phyloP scores from a whole-genome alignment of 1,140 invertebrate genomes.

The Oncopodura yosiiana region DNA sequence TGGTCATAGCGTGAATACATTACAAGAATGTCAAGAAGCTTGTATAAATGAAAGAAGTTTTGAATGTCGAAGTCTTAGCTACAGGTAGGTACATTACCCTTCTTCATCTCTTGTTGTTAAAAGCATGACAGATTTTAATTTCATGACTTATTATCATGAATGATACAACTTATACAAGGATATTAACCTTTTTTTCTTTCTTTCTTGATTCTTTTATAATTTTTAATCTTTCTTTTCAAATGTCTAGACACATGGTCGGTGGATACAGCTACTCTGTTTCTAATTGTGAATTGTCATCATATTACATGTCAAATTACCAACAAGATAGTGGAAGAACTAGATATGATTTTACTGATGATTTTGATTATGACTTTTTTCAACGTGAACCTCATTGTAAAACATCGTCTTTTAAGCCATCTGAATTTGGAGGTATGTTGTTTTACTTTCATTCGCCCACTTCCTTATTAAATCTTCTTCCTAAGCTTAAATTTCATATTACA shows the following conservation, averaged over 20 bases:
- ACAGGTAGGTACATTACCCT: conserved; percentile 16
- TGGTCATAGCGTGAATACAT: conserved; percentile 19
- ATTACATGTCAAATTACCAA: conserved; percentile 20
- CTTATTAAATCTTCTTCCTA: not conserved
- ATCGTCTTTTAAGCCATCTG: conserved; percentile 12
- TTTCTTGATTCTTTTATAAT: not conserved
- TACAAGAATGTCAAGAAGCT: conserved; percentile 32
- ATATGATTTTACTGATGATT: conserved; percentile 33
- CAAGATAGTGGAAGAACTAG: not conserved
- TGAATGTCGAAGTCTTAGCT: conserved; percentile 27
- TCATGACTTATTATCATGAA: not conserved
- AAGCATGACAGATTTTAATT: not conserved
- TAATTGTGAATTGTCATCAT: conserved; percentile 33
- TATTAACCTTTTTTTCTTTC: too few species aligned
- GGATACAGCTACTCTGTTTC: conserved; percentile 26
- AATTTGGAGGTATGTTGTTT: conserved; percentile 25
- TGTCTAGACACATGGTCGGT: conserved; percentile 14
- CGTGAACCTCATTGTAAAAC: conserved; percentile 34
- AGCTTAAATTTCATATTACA: not conserved
- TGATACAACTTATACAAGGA: not conserved
- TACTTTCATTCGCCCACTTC: not conserved
- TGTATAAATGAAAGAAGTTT: conserved; percentile 29
- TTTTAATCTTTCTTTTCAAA: not conserved
- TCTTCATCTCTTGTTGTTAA: not conserved
- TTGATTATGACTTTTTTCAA: conserved; percentile 35